Conservation (phyloP, 2,797 vertebrate species). For the Gallinago solitaria region DNA sequence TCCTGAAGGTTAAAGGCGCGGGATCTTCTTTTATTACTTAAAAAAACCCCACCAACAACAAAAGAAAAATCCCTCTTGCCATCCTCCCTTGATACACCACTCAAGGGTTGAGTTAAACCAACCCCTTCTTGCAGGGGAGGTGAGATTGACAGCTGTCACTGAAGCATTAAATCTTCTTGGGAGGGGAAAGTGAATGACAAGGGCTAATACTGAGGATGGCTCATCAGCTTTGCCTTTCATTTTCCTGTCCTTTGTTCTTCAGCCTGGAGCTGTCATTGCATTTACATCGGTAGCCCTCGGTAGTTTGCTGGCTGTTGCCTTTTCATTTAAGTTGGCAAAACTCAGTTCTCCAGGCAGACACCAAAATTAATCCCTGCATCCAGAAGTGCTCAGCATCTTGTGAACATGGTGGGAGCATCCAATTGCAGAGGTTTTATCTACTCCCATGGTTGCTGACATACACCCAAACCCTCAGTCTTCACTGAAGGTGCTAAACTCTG, state of each 20-base stretch:
- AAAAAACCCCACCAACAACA: not conserved
- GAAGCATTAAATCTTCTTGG: not conserved
- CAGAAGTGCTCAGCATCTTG: not conserved
- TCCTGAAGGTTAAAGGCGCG: slow-evolving; percentile 67
- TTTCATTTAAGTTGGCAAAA: not conserved
- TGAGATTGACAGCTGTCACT: not conserved
- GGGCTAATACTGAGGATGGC: not conserved
- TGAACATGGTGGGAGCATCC: not conserved
- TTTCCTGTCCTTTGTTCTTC: slow-evolving; percentile 13
- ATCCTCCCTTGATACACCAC: not conserved
- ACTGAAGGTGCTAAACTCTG: not conserved
- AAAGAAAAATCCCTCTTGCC: not conserved
- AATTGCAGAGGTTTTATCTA: not conserved
- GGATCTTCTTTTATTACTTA: slow-evolving; percentile 48
- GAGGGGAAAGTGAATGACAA: not conserved
- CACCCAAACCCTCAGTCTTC: not conserved
- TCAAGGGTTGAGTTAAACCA: not conserved
- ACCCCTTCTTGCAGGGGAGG: not conserved
- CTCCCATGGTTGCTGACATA: not conserved
- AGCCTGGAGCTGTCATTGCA: not conserved
- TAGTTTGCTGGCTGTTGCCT: not conserved
- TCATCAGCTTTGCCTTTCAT: slow-evolving; percentile 12
- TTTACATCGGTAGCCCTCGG: not conserved
- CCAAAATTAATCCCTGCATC: not conserved
- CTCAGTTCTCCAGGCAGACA: not conserved